These are phyloP conservation scores for Sylvia borin DNA, from an alignment of 2,797 vertebrate genomes.

Conservation along the genomic window DNA sequence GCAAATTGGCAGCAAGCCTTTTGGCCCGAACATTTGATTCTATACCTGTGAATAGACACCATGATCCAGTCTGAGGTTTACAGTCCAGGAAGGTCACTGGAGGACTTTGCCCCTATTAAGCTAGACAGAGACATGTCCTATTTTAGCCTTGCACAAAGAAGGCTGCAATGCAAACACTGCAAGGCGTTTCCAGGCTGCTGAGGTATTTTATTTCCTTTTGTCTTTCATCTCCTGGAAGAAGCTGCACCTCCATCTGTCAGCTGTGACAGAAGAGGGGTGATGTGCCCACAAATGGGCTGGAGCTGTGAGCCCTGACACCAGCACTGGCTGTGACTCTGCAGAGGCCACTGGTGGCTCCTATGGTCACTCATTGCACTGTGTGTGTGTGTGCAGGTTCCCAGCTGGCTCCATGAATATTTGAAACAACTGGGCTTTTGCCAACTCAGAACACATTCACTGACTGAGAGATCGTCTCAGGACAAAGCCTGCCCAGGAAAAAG, in stretches of 20 bases:
- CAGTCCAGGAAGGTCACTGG: neutral
- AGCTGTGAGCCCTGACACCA: neutral
- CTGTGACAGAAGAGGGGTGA: neutral
- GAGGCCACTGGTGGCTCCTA: neutral
- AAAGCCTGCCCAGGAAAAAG: conserved; percentile 36
- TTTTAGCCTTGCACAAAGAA: neutral
- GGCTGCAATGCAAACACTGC: neutral
- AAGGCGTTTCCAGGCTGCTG: neutral
- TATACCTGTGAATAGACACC: neutral
- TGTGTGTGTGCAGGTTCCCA: neutral
- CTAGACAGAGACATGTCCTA: neutral
- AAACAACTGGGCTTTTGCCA: neutral
- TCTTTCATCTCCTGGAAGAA: neutral
- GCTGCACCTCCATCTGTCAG: neutral
- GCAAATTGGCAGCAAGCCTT: neutral
- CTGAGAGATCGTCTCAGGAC: neutral
- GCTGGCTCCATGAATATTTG: neutral
- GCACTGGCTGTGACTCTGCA: neutral
- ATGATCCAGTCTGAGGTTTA: neutral
- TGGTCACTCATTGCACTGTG: neutral
- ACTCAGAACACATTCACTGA: conserved; percentile 39
- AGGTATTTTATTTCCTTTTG: neutral
- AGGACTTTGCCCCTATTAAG: neutral
- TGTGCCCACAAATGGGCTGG: neutral
- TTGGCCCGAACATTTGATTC: neutral